Percentiles rank a stretch among this genome's conserved stretches.
phyloP scores from a whole-genome alignment of 2,113 vertebrate species.

The Hiodon alosoides region DNA sequence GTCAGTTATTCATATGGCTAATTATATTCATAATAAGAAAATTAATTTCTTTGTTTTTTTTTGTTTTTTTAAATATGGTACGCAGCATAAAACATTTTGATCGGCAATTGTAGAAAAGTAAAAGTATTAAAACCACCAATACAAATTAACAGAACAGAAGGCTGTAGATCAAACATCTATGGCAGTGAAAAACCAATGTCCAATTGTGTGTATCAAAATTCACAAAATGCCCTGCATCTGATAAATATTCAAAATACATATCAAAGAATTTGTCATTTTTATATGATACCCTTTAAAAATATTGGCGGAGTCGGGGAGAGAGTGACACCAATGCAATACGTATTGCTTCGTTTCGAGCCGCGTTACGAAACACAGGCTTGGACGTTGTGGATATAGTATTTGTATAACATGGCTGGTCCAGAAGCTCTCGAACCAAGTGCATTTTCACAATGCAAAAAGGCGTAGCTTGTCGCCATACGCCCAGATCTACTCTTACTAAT shows the following conservation, averaged over 20 bases:
- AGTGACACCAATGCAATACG: constrained; percentile 34
- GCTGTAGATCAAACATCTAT: constrained; percentile 55
- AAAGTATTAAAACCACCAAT: constrained; percentile 38
- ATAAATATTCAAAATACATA: constrained; percentile 65
- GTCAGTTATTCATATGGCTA: too few relatives aligned
- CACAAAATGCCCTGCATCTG: constrained; percentile 64
- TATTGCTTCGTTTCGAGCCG: constrained; percentile 50
- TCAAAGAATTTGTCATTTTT: constrained; percentile 36
- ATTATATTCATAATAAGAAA: too few relatives aligned
- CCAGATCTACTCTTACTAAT: too few relatives aligned
- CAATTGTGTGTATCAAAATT: constrained; percentile 60
- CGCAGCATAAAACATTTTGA: constrained; percentile 44
- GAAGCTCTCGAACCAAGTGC: background rate
- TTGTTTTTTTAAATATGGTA: constrained; percentile 27
- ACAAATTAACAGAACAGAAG: constrained; percentile 50
- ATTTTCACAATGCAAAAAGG: too few relatives aligned
- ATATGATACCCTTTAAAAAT: constrained; percentile 48
- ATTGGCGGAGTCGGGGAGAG: constrained; percentile 23
- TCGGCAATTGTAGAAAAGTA: constrained; percentile 38
- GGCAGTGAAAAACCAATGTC: constrained; percentile 58
- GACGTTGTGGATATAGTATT: constrained; percentile 14
- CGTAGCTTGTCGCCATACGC: too few relatives aligned
- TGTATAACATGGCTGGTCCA: background rate
- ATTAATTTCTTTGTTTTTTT: too few relatives aligned
- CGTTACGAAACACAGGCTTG: constrained; percentile 30